Evolutionary conservation across 2,888 invertebrate species (phyloP), one percentile per base, ranked within the genome.

Genomic region (Nasonia oneida): DNA sequence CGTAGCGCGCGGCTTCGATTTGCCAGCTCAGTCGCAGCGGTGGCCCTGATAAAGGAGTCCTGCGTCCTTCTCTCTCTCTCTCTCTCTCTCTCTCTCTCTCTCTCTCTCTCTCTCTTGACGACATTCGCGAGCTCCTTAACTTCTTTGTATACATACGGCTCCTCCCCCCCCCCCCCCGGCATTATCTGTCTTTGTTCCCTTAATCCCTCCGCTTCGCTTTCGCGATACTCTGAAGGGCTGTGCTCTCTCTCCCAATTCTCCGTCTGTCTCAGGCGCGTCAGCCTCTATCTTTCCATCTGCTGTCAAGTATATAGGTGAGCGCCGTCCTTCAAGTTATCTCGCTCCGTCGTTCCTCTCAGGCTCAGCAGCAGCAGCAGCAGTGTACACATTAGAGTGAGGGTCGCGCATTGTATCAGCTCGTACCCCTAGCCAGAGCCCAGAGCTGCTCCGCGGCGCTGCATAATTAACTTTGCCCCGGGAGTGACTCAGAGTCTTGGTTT

Each of bases 391-490:
- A 81, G 80, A 57, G n/a, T 37, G 71, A 53, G 78, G 75, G 81
- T 64, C 29, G 57, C 67, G 73, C 82, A 85, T 78, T 81, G 81
- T 81, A 78, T 85, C 78, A 85, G 73, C 67, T 10, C 50, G 50
- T 50, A 29, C 29, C 77, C 61, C 74, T 42, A 57, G 61, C 23
- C n/a, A 8, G 5, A 61, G 23, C n/a, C 50, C 39, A 47, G 42
- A 23, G 37, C n/a, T 18, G 47, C 64, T 61, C 57, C 74, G 23
- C 29, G 64, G 23, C 29, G 64, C 37, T 86, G 86, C 83, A 86
- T 86, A 86, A 86, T 86, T 86, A 86, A 86, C 83, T 75, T 83
- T 86, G 67, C 82, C 77, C 77, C 47, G 53, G 75, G 50, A 76
- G 57, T n/a, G 37, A 23, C 73, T 79, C 64, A n/a, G 47, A 47